Percentiles rank a stretch among this genome's conserved stretches.
Evolutionary conservation across 2,113 vertebrate species (phyloP).

Genomic region (Brevimyrus niger): DNA sequence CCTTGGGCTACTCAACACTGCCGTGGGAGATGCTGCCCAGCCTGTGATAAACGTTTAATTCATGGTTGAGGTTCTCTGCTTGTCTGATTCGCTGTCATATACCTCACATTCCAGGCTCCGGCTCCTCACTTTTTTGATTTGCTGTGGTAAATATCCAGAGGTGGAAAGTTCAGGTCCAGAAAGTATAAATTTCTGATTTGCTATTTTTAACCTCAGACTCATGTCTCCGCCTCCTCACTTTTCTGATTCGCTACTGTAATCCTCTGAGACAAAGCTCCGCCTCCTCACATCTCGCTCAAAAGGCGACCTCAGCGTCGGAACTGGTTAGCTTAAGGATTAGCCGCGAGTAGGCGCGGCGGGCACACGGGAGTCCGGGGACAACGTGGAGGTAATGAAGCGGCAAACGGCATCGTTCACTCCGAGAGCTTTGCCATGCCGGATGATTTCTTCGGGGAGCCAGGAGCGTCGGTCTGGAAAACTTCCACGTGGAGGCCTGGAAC

Average conservation of each 20-base stretch:
- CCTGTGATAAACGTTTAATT: neutral
- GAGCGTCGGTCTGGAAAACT: neutral
- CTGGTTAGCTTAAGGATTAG: neutral
- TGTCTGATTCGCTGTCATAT: neutral
- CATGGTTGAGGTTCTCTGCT: neutral
- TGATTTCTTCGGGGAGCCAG: neutral
- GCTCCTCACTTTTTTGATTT: neutral
- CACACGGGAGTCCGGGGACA: neutral
- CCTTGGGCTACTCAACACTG: neutral
- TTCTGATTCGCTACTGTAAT: neutral
- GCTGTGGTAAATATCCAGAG: neutral
- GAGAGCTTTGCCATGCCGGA: neutral
- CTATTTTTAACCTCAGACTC: too few species aligned
- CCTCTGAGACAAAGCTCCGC: neutral
- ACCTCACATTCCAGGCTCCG: neutral
- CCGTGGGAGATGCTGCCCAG: neutral
- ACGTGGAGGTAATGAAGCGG: neutral
- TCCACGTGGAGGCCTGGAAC: neutral
- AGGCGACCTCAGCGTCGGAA: neutral
- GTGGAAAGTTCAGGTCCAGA: neutral
- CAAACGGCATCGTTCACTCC: neutral
- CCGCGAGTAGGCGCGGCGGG: neutral
- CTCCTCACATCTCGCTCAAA: too few species aligned
- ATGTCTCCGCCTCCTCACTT: too few species aligned
- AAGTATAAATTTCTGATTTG: neutral